phyloP scores from a whole-genome alignment of 2,888 invertebrate species.

The Epistrophe eligans region DNA sequence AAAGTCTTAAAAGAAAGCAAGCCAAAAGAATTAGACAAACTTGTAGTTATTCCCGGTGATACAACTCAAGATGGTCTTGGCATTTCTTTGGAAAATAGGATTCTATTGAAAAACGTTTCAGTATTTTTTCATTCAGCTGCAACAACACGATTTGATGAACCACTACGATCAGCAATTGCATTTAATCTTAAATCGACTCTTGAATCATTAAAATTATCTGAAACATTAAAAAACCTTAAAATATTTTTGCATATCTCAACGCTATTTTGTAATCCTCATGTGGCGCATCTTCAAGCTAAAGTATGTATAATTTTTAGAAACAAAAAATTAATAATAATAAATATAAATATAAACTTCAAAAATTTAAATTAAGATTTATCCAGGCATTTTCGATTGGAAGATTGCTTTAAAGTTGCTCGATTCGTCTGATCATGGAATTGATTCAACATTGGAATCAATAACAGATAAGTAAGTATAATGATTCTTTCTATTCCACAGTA shows the following conservation, averaged over 20 bases:
- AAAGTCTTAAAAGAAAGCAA: conserved; percentile 77
- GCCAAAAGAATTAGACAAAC: conserved; percentile 79
- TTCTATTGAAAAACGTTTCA: conserved; percentile 85
- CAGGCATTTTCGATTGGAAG: conserved; percentile 80
- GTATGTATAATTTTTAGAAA: conserved; percentile 80
- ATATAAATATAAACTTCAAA: neutral
- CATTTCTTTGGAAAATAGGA: conserved; percentile 75
- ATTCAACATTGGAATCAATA: conserved; percentile 76
- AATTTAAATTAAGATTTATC: conserved; percentile 77
- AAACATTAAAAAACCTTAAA: conserved; percentile 85
- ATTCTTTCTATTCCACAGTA: neutral
- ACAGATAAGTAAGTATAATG: conserved; percentile 79
- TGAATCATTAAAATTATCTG: conserved; percentile 86
- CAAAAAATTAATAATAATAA: neutral
- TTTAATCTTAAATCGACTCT: conserved; percentile 88
- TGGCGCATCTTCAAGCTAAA: conserved; percentile 88
- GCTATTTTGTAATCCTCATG: conserved; percentile 93
- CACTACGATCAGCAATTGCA: conserved; percentile 87
- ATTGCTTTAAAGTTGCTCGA: conserved; percentile 78
- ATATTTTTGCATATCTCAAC: conserved; percentile 93
- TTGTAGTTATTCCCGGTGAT: conserved; percentile 80
- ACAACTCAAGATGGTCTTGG: conserved; percentile 78
- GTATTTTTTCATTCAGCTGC: conserved; percentile 92
- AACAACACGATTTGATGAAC: conserved; percentile 92
- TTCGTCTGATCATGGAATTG: conserved; percentile 69